phyloP scores from a whole-genome alignment of 2,888 invertebrate species.

The Nymphalis polychloros region DNA sequence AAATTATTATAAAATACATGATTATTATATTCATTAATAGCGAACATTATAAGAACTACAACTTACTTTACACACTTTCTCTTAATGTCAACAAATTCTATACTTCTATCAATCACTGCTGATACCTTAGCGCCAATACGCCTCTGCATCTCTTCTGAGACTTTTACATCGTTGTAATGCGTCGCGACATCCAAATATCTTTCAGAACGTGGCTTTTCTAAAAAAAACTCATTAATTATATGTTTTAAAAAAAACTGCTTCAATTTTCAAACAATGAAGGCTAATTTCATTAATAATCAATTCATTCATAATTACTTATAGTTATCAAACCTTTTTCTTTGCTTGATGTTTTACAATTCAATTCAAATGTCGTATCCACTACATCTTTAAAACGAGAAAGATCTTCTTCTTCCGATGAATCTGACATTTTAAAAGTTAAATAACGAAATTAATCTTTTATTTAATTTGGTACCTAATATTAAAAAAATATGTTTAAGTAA shows the following conservation, averaged over 20 bases:
- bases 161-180: conserved; percentile 79
- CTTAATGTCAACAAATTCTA: conserved; percentile 66
- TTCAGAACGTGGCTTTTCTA: conserved; percentile 57
- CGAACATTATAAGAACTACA: too few species aligned
- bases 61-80: conserved; percentile 53
- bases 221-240: conserved; percentile 18
- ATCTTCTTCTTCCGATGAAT: conserved; percentile 76
- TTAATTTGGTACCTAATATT: neutral
- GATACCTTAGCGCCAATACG: conserved; percentile 77
- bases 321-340: conserved; percentile 5
- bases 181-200: conserved; percentile 67
- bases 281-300: neutral
- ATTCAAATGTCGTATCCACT: conserved; percentile 74
- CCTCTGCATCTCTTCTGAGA: conserved; percentile 77
- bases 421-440: conserved; percentile 37
- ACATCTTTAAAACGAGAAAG: conserved; percentile 74
- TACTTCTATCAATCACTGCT: conserved; percentile 66
- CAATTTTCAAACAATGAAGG: neutral
- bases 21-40: neutral
- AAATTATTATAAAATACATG: neutral
- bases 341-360: conserved; percentile 45
- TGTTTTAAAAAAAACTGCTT: neutral
- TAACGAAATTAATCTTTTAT: neutral
- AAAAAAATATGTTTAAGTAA: neutral
- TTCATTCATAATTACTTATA: neutral